Evolutionary conservation across 2,888 invertebrate species (phyloP), one percentile per base, ranked within the genome.

Genomic region (Cenopis cana): DNA sequence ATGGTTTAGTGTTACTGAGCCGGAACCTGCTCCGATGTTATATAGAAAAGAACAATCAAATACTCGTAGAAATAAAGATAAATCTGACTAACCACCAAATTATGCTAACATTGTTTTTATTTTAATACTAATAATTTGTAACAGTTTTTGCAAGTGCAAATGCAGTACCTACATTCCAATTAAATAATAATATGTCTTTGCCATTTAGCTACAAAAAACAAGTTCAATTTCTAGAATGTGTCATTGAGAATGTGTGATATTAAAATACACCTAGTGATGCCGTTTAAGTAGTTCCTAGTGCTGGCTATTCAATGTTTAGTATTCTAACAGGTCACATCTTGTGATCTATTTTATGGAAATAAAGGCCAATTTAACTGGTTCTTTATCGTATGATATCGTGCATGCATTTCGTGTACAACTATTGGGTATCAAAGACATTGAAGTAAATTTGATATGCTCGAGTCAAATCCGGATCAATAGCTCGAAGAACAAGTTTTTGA

Each of bases 361-460:
- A 29, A 46, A 2, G 18, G n/a, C n/a, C n/a, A 41, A 8, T 10
- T 33, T 17, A n/a, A 54, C 24, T 54, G 38, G 54, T 56, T 36
- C 46, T 62, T 18, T 62, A 11, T 62, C 20, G 55, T 20, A 9
- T 55, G 20, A 49, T 41, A 12, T 12, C 46, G 5, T 52, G 14
- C 41, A n/a, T 17, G 36, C 14, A 49, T 55, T 62, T 50, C 50
- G 38, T 33, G 9, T 64, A 36, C 56, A 57, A 56, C 50, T 18
- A 57, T n/a, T n/a, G n/a, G n/a, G n/a, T n/a, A n/a, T n/a, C 49
- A 46, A 14, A 57, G 56, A 62, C 50, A 69, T 64, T 64, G 56
- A 50, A 69, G 62, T 50, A 29, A 57, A 57, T 64, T 69, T 57
- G 62, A 57, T 17, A 69, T 64, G 69, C 56, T 52, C 29, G 4